Base-by-base conservation (phyloP, 1,140 invertebrate genomes). In the Saccostrea echinata region DNA sequence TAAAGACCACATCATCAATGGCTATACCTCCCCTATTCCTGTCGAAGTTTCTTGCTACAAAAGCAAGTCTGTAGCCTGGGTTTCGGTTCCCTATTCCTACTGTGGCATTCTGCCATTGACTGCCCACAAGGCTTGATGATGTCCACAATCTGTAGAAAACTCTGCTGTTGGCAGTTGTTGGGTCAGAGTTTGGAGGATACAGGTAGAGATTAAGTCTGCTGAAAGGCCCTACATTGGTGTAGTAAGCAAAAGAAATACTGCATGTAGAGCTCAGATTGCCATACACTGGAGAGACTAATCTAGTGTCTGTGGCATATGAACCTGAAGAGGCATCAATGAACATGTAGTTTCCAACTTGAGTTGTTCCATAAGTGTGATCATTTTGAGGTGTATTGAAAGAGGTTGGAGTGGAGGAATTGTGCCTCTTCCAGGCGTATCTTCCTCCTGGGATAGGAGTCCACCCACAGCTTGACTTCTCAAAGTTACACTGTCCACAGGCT, bases 1-100 rank as follows among this genome's bases (percentile, higher is more conserved):
- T 88, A 85, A 94, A 94, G 24, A 86, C 76, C 3, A 95, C 91
- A 87, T 95, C 94, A 87, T 94, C 94, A 80, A 95, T 90, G 12
- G 93, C 94, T 88, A 94, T 92, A 64, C 92, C 92, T 30, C 90
- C 91, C 43, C 92, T 88, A 53, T 86, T 87, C 55, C 87, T 84
- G 33, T 88, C 80, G 68, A 88, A 87, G 30, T 92, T 90, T 0
- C 91, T 68, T 33, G 90, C 90, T 87, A 92, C 91, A 86, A 93
- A 93, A 18, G 90, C 84, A 2, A 93, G 87, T 30, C 85, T 84
- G 64, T 92, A 91, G 51, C 92, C 91, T 64, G 90, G 87, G 9
- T 30, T 16, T 52, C 88, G 68, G 53, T 85, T 68, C 0, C 91
- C 91, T 84, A 92, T 88, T 27, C 88, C 89, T n/a, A 91, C 91